Evolutionary conservation across 2,888 invertebrate species (phyloP).

Genomic region (Catocala sponsa): DNA sequence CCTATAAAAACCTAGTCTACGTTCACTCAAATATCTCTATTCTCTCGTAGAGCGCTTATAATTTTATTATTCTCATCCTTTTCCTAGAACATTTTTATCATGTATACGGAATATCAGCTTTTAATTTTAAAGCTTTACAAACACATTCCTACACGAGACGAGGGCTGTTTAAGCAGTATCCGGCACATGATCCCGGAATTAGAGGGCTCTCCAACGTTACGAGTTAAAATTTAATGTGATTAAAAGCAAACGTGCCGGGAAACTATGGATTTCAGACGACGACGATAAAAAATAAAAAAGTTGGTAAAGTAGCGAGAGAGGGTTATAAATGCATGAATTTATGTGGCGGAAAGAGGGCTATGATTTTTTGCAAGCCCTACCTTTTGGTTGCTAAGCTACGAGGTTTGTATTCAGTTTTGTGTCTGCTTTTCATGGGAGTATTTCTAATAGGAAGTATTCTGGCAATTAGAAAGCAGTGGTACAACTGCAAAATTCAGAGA

Average conservation of each 20-base stretch:
- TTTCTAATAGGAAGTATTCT: too few species aligned
- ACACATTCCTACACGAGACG: slow-evolving; percentile 9
- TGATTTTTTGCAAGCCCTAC: background rate
- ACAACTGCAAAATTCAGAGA: too few species aligned
- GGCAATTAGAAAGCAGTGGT: too few species aligned
- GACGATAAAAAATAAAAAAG: slow-evolving; percentile 21
- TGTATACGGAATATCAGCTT: background rate
- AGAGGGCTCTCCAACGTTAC: slow-evolving; percentile 28
- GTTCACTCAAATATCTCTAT: too few species aligned
- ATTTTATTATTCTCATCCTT: too few species aligned
- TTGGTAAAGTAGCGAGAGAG: slow-evolving; percentile 2
- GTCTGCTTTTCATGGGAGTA: too few species aligned
- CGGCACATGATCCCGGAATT: slow-evolving; percentile 15
- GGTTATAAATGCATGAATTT: slow-evolving; percentile 15
- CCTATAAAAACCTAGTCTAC: too few species aligned
- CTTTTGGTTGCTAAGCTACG: background rate
- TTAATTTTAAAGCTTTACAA: slow-evolving; percentile 6
- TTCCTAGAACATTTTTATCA: too few species aligned
- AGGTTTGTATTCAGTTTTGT: background rate
- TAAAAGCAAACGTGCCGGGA: slow-evolving; percentile 49
- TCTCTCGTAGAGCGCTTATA: too few species aligned
- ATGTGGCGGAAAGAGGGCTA: slow-evolving; percentile 6
- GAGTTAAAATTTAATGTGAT: slow-evolving; percentile 61
- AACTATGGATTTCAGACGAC: slow-evolving; percentile 18
- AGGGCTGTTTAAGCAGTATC: slow-evolving; percentile 26